Evolutionary conservation across 2,797 vertebrate genomes (phyloP), one percentile per base, ranked within the genome.

Genomic region (Acropternis orthonyx): DNA sequence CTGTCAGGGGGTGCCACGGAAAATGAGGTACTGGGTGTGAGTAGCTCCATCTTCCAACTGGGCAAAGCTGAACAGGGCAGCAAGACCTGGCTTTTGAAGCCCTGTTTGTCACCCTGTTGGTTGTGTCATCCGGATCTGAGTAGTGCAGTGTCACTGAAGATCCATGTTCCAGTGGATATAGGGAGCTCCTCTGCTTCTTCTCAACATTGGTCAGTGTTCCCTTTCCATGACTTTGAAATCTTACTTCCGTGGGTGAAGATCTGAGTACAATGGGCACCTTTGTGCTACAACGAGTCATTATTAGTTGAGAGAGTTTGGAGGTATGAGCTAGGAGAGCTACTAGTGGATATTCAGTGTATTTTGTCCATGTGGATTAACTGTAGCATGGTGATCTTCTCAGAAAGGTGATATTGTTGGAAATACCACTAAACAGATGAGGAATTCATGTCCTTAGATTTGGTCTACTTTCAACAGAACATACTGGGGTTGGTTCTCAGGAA

Each of bases 401-500:
- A 73, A 66, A 44, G 65, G 41, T 86, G 27, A 28, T 39, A 49
- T 75, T 88, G 66, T 88, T 69, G 69, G 58, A 62, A 87, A 44
- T 52, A 28, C 21, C 12, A 18, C 41, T 32, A 48, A 80, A 76
- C 9, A 66, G 43, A 43, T 69, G 66, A 92, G 74, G 56, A 78
- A 71, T 86, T 62, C 0, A 1, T 43, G 13, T 73, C 24, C 52
- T 46, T 59, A 75, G 23, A 68, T 74, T 21, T 77, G 66, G 37
- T 26, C 69, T 48, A 0, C 44, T 76, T 84, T 30, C 32, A 66
- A 3, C 4, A 41, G 66, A 79, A 54, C 27, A 4, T 48, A 11
- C 18, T 46, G 19, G n/a, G 13, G 7, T 21, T 79, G 10, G 22
- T 76, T 82, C 85, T 71, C 65, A 74, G 72, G 63, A 92, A 94